Percentiles rank a stretch among this genome's conserved stretches.
Evolutionary conservation across 2,888 invertebrate genomes (phyloP).

Genomic region (Cheilosia vernalis): DNA sequence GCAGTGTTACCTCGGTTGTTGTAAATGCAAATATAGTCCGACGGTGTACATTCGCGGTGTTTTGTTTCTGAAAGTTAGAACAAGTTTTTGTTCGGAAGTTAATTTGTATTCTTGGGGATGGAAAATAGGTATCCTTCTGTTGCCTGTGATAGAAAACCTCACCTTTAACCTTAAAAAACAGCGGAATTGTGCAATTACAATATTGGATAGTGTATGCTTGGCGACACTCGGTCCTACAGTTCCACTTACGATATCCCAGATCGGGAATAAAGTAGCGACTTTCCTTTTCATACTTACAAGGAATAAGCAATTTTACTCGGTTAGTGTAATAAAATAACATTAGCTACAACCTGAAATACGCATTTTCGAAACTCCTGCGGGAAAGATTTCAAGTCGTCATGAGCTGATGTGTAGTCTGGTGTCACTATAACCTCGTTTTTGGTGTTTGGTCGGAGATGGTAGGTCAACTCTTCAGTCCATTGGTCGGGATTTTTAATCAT

Average conservation of each 20-base stretch:
- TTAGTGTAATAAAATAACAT: not conserved
- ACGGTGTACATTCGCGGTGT: constrained; percentile 77
- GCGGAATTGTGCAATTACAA: constrained; percentile 80
- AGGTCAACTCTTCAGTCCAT: constrained; percentile 77
- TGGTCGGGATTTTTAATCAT: constrained; percentile 78
- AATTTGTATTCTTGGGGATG: not conserved
- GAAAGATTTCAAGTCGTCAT: constrained; percentile 75
- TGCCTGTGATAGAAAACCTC: not conserved
- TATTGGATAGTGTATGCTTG: constrained; percentile 76
- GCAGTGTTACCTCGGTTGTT: constrained; percentile 75
- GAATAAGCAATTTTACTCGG: not conserved
- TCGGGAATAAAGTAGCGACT: constrained; percentile 43
- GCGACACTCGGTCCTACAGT: constrained; percentile 79
- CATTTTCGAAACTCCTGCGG: constrained; percentile 77
- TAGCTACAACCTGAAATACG: constrained; percentile 77
- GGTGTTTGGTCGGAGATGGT: constrained; percentile 77
- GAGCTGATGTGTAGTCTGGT: constrained; percentile 77
- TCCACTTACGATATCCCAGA: constrained; percentile 78
- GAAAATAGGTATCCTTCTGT: constrained; percentile 15
- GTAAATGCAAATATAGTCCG: constrained; percentile 79
- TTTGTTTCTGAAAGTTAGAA: constrained; percentile 52
- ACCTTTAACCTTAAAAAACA: constrained; percentile 76
- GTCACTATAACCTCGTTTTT: constrained; percentile 78
- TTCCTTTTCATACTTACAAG: constrained; percentile 77
- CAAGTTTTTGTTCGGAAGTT: not conserved